Percentiles rank a stretch among this genome's conserved stretches.
These are phyloP conservation scores for Drosophila emarginata DNA, from an alignment of 2,888 invertebrate genomes.

Conservation along the genomic window DNA sequence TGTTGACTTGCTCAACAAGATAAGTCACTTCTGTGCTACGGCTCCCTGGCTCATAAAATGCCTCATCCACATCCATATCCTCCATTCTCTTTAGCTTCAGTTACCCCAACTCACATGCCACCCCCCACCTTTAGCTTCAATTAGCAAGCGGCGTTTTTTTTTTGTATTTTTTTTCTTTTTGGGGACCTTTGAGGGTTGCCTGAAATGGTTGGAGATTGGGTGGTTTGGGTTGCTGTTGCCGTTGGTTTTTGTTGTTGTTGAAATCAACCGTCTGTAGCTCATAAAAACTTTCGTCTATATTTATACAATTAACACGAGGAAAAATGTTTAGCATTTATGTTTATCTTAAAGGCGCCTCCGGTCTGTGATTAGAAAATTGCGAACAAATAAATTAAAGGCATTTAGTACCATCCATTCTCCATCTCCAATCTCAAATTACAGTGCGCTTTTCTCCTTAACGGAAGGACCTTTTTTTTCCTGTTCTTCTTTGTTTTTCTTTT, in stretches of 20 bases:
- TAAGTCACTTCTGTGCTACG: constrained; percentile 23
- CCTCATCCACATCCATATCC: constrained; percentile 17
- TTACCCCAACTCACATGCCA: neutral
- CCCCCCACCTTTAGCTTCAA: constrained; percentile 36
- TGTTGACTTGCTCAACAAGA: constrained; percentile 6
- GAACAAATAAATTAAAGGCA: constrained; percentile 68
- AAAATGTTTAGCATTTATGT: constrained; percentile 56
- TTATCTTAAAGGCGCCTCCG: constrained; percentile 66
- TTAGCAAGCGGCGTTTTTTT: constrained; percentile 44
- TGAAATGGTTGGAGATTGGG: constrained; percentile 5
- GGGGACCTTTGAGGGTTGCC: neutral
- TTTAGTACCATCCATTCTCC: constrained; percentile 27
- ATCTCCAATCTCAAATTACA: neutral
- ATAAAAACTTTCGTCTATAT: constrained; percentile 70
- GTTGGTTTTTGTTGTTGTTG: constrained; percentile 34
- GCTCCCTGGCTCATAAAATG: constrained; percentile 42
- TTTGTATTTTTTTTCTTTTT: constrained; percentile 14
- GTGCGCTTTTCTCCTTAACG: neutral
- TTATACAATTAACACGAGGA: constrained; percentile 69
- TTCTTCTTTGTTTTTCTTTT: constrained; percentile 28
- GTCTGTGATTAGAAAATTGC: constrained; percentile 70
- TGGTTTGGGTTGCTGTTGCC: constrained; percentile 13
- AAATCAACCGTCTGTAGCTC: constrained; percentile 52
- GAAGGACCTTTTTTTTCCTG: constrained; percentile 12
- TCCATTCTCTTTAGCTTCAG: neutral